A percentile compares a stretch with the other conserved stretches of the same genome.
Conservation (phyloP, 2,888 invertebrate genomes). For the Mycalesis mineus region DNA sequence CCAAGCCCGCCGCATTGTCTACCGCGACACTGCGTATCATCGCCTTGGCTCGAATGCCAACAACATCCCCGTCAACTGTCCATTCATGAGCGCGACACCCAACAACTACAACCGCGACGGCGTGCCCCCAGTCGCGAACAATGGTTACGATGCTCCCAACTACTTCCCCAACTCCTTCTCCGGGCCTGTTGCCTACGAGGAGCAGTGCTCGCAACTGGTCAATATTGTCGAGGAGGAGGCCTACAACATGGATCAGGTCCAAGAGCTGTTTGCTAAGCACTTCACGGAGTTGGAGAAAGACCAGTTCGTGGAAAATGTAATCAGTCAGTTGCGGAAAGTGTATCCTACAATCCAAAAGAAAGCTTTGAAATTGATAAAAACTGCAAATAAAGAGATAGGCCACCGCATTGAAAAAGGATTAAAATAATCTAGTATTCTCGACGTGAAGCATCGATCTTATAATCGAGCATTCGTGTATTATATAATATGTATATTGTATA, state of each 20-base stretch:
- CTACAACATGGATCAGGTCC: slow-evolving; percentile 91
- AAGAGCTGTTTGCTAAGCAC: slow-evolving; percentile 85
- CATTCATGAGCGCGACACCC: slow-evolving; percentile 78
- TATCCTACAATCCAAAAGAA: slow-evolving; percentile 77
- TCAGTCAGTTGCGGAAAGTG: slow-evolving; percentile 82
- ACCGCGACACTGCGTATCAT: slow-evolving; percentile 90
- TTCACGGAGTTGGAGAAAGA: slow-evolving; percentile 83
- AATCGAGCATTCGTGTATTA: too few relatives aligned
- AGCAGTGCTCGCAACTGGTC: slow-evolving; percentile 69
- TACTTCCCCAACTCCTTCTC: slow-evolving; percentile 96
- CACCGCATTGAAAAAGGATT: too few relatives aligned
- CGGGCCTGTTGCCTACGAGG: slow-evolving; percentile 85
- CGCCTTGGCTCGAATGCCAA: slow-evolving; percentile 93
- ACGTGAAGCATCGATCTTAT: too few relatives aligned
- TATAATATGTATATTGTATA: too few relatives aligned
- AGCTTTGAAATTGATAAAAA: slow-evolving; percentile 85
- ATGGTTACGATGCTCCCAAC: slow-evolving; percentile 92
- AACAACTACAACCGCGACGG: slow-evolving; percentile 92
- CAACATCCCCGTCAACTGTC: slow-evolving; percentile 96
- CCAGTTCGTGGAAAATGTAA: slow-evolving; percentile 88
- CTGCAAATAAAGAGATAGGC: too few relatives aligned
- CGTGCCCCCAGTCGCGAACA: slow-evolving; percentile 82
- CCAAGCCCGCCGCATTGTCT: slow-evolving; percentile 88
- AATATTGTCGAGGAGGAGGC: slow-evolving; percentile 84
- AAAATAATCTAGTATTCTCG: too few relatives aligned